Evolutionary conservation across 2,113 vertebrate species (phyloP).

Genomic region (Hassar affinis): DNA sequence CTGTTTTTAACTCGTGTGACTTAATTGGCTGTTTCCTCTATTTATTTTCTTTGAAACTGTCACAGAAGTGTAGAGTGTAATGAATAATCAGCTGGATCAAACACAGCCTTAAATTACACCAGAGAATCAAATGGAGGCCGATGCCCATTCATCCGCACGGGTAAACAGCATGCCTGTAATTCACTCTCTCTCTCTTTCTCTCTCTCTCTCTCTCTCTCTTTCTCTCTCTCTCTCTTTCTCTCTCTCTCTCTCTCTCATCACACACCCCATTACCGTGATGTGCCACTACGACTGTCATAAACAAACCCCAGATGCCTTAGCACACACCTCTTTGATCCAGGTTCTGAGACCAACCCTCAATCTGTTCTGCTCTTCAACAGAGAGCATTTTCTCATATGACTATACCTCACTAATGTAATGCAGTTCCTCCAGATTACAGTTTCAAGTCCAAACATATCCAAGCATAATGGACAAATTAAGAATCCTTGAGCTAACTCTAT

Average conservation of each 20-base stretch:
- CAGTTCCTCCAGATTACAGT: not conserved
- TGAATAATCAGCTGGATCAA: constrained; percentile 76
- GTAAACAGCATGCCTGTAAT: constrained; percentile 50
- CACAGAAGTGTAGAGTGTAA: constrained; percentile 67
- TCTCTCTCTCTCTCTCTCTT: constrained; percentile 32
- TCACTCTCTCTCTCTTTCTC: constrained; percentile 42
- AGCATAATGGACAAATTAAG: not conserved
- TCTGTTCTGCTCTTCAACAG: constrained; percentile 32
- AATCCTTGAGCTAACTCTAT: not conserved
- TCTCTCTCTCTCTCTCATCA: constrained; percentile 64
- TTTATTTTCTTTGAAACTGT: constrained; percentile 71
- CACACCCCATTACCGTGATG: constrained; percentile 76
- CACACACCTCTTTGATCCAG: constrained; percentile 51
- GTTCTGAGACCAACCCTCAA: constrained; percentile 44
- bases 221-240: constrained; percentile 31
- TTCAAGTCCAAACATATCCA: constrained; percentile 6
- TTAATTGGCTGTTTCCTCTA: constrained; percentile 78
- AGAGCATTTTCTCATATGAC: constrained; percentile 21
- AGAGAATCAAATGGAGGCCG: constrained; percentile 72
- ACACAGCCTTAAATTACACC: constrained; percentile 71
- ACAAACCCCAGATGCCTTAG: constrained; percentile 74
- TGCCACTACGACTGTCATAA: constrained; percentile 75
- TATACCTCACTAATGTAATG: not conserved
- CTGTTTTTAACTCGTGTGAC: constrained; percentile 64
- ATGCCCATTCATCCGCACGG: constrained; percentile 60